phyloP scores from a whole-genome alignment of 2,888 invertebrate genomes.

The Escarpia spicata region DNA sequence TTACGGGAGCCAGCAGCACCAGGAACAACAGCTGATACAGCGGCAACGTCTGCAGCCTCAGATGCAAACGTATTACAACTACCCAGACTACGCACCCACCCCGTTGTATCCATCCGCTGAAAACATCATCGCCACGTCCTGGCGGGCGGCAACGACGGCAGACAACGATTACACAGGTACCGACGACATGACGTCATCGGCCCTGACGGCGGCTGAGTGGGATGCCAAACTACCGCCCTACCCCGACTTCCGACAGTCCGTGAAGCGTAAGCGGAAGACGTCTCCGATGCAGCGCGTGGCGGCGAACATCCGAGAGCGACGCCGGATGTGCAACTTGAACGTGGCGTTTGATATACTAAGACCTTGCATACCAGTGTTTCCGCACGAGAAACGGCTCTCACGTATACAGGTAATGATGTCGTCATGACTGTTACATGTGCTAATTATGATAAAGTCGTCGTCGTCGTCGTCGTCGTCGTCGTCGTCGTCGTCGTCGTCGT shows the following conservation, averaged over 20 bases:
- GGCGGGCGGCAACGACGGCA: not conserved
- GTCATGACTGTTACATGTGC: not conserved
- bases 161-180: not conserved
- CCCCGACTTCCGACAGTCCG: not conserved
- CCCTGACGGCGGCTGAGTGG: not conserved
- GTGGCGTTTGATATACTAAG: conserved; percentile 89
- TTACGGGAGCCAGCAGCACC: not conserved
- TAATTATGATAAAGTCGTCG: not conserved
- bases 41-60: not conserved
- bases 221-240: not conserved
- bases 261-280: conserved; percentile 41
- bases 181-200: not conserved
- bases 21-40: not conserved
- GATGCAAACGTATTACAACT: not conserved
- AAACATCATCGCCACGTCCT: not conserved
- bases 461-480: too few relatives aligned
- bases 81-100: not conserved
- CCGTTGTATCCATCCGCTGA: not conserved
- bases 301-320: conserved; percentile 87
- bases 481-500: too few relatives aligned
- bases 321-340: conserved; percentile 91
- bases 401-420: conserved; percentile 30
- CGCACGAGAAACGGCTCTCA: conserved; percentile 43
- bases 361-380: conserved; percentile 40
- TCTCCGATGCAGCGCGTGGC: conserved; percentile 73